These are phyloP conservation scores for Tribolium madens DNA, from an alignment of 1,140 invertebrate species.

Conservation along the genomic window DNA sequence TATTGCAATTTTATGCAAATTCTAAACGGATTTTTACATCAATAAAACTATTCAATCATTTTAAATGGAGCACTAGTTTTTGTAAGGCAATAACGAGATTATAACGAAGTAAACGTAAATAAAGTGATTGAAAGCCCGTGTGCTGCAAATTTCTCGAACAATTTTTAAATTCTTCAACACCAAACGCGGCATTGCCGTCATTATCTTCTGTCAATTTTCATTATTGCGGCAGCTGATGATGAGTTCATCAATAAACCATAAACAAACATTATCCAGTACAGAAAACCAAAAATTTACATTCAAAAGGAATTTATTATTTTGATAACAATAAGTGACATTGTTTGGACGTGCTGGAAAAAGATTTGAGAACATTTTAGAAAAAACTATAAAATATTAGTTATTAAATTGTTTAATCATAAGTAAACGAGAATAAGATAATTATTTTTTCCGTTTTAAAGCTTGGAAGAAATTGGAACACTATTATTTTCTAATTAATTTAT, in stretches of 20 bases:
- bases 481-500: no score
- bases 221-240: conserved; percentile 25
- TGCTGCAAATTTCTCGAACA: not conserved
- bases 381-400: no score
- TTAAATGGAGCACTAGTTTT: conserved; percentile 48
- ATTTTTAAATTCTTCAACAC: conserved; percentile 16
- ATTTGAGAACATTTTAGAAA: no score
- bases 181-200: not conserved
- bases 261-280: no score
- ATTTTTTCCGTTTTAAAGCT: no score
- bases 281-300: no score
- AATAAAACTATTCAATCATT: conserved; percentile 46
- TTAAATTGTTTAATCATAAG: no score
- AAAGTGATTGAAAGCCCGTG: conserved; percentile 39
- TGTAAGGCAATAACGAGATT: conserved; percentile 26
- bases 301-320: no score
- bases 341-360: no score
- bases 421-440: no score
- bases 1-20: conserved; percentile 53
- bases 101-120: conserved; percentile 40
- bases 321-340: no score
- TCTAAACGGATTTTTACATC: conserved; percentile 22
- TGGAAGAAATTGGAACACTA: no score
- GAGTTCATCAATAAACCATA: conserved; percentile 5
- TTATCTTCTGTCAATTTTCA: conserved; percentile 42